phyloP scores from a whole-genome alignment of 2,888 invertebrate species.

The Leptopilina syphax region DNA sequence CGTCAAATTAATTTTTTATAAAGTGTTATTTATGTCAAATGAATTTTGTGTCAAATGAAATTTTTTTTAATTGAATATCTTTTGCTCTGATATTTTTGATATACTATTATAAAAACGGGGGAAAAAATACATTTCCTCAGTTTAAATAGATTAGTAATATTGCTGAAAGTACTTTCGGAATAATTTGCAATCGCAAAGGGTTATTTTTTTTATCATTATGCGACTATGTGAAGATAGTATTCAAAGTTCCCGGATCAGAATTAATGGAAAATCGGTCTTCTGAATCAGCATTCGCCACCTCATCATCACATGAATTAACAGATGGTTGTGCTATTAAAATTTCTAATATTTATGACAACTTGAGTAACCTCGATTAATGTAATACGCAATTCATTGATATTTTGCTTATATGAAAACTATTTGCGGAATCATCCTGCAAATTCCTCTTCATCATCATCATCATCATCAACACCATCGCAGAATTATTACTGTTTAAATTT shows the following conservation, averaged over 20 bases:
- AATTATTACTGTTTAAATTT: conserved; percentile 2
- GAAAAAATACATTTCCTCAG: background rate
- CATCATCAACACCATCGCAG: background rate
- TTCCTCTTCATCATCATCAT: background rate
- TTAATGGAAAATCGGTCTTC: conserved; percentile 8
- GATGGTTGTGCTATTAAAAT: background rate
- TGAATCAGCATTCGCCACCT: background rate
- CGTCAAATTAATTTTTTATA: no score
- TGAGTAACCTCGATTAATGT: conserved; percentile 17
- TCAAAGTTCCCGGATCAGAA: background rate
- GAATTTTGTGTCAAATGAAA: no score
- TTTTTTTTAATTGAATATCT: no score
- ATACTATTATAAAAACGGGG: background rate
- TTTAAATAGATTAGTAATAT: conserved; percentile 7
- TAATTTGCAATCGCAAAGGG: conserved; percentile 24
- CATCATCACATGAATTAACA: background rate
- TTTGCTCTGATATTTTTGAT: no score
- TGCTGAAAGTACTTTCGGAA: conserved; percentile 8
- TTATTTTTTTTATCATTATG: conserved; percentile 6
- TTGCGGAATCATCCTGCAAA: conserved; percentile 12
- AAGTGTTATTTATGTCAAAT: no score
- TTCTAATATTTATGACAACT: conserved; percentile 9
- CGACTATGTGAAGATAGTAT: background rate
- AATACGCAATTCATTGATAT: conserved; percentile 17
- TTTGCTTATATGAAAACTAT: conserved; percentile 7